Evolutionary conservation across 2,113 vertebrate species (phyloP).

Genomic region (Rhynchopsitta pachyrhyncha): DNA sequence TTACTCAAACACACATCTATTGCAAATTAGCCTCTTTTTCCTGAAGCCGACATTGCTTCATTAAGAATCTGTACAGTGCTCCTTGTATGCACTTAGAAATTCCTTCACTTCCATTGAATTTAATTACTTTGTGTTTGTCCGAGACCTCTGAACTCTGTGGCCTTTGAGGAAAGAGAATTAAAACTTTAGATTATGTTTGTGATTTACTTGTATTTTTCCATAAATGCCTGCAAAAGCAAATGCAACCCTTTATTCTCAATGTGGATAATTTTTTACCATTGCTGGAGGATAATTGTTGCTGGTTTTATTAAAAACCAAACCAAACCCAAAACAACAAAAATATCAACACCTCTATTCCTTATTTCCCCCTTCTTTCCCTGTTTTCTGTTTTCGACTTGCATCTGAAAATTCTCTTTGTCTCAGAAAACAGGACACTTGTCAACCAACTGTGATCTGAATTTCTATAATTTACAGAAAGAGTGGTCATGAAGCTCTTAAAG

Average conservation of each 20-base stretch:
- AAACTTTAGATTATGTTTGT: not conserved
- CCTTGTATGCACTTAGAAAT: not conserved
- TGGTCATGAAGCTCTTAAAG: constrained; percentile 43
- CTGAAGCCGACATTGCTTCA: not conserved
- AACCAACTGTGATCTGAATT: constrained; percentile 56
- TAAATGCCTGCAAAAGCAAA: not conserved
- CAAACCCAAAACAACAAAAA: not conserved
- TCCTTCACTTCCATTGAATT: not conserved
- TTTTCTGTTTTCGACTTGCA: not conserved
- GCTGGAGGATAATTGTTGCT: not conserved
- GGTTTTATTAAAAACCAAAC: not conserved
- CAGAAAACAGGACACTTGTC: constrained; percentile 54
- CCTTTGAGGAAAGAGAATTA: not conserved
- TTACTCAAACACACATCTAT: not conserved
- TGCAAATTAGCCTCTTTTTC: not conserved
- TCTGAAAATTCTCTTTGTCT: constrained; percentile 16
- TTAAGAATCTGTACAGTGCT: not conserved
- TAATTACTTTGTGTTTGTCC: not conserved
- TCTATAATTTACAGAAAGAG: constrained; percentile 41
- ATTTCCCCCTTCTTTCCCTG: not conserved
- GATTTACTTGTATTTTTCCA: not conserved
- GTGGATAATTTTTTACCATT: not conserved
- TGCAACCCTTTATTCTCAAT: not conserved
- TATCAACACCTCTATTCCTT: not conserved
- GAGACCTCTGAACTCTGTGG: not conserved